Evolutionary conservation across 2,888 invertebrate genomes (phyloP).

Genomic region (Eumerus sabulonum): DNA sequence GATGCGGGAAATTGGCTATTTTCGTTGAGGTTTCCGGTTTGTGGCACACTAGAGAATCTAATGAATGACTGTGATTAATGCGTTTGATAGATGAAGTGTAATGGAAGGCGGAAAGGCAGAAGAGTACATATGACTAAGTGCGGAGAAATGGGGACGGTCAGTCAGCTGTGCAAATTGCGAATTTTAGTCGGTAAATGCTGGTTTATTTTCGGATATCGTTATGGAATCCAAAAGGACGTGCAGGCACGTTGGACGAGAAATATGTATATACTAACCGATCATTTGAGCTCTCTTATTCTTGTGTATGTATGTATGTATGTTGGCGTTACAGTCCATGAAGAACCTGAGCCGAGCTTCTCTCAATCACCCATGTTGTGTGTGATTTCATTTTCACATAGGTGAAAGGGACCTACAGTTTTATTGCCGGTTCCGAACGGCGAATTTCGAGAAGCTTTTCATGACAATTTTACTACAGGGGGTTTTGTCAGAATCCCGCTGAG

Average conservation of each 20-base stretch:
- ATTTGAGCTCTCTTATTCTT: too few relatives aligned
- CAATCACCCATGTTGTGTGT: too few relatives aligned
- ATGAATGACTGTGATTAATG: not conserved
- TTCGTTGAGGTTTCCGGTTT: conserved; percentile 56
- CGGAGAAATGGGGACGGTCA: not conserved
- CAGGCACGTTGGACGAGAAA: conserved; percentile 47
- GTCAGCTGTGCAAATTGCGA: not conserved
- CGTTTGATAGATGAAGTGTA: conserved; percentile 18
- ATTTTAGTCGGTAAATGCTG: not conserved
- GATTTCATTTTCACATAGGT: too few relatives aligned
- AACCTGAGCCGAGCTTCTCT: too few relatives aligned
- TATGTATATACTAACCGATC: conserved; percentile 51
- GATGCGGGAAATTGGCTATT: conserved; percentile 38
- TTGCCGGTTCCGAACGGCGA: too few relatives aligned
- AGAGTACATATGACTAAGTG: too few relatives aligned
- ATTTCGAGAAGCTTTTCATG: too few relatives aligned
- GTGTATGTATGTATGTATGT: too few relatives aligned
- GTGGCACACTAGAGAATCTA: not conserved
- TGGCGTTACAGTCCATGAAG: too few relatives aligned
- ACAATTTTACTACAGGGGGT: too few relatives aligned
- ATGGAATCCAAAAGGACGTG: conserved; percentile 42
- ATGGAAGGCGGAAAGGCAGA: conserved; percentile 13
- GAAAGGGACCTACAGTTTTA: too few relatives aligned
- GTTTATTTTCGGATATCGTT: conserved; percentile 55
- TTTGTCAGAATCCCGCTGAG: too few relatives aligned